A percentile compares a stretch with the other conserved stretches of the same genome.
These are phyloP conservation scores for rat (Rattus norvegicus) DNA, from an alignment of 2,113 vertebrate genomes.

Conservation along the genomic window DNA sequence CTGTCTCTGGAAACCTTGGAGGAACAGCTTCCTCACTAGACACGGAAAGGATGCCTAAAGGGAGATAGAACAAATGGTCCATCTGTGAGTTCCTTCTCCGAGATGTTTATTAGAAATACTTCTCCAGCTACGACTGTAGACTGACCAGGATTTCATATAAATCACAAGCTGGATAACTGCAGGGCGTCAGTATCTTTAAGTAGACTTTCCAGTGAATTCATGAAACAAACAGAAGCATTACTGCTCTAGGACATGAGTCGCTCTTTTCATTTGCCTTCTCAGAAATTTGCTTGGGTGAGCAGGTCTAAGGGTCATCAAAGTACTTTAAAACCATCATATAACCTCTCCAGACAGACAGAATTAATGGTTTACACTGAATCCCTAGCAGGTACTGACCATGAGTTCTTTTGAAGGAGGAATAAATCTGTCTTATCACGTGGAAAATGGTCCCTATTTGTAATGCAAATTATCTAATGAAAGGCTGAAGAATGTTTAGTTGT, in stretches of 20 bases:
- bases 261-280: background rate
- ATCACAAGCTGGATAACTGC: background rate
- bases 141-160: background rate
- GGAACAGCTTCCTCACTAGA: background rate
- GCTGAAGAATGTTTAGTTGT: constrained; percentile 1
- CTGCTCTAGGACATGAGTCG: background rate
- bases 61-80: background rate
- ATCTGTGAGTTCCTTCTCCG: background rate
- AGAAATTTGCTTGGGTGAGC: background rate
- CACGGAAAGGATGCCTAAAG: background rate
- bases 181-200: background rate
- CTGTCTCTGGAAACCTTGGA: background rate
- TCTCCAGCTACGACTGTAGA: background rate
- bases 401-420: background rate
- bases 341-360: background rate
- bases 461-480: constrained; percentile 54
- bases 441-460: constrained; percentile 41
- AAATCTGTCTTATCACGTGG: constrained; percentile 6
- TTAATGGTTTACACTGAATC: background rate
- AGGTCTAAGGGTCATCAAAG: background rate
- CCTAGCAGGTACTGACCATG: background rate
- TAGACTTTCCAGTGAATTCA: background rate
- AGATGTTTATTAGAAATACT: constrained; percentile 4
- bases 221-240: background rate
- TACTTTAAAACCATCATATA: background rate